phyloP scores from a whole-genome alignment of 2,888 invertebrate species.

The Augiades crinisus region DNA sequence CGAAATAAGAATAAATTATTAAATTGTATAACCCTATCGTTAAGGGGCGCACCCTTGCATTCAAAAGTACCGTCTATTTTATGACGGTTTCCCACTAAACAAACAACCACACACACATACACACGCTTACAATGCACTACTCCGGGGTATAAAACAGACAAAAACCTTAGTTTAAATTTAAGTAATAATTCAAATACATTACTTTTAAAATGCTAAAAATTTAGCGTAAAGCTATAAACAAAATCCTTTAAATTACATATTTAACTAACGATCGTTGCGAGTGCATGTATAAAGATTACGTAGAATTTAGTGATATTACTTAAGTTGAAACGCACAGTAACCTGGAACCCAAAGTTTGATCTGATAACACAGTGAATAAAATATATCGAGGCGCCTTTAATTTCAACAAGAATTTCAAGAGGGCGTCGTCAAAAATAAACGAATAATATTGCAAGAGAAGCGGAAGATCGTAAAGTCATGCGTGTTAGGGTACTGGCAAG shows the following conservation, averaged over 20 bases:
- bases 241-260: background rate
- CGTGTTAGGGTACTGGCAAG: constrained; percentile 72
- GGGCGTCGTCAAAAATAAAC: constrained; percentile 53
- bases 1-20: no score
- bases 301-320: constrained; percentile 5
- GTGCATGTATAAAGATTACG: background rate
- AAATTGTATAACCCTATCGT: no score
- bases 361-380: constrained; percentile 43
- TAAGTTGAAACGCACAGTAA: constrained; percentile 2
- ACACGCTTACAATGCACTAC: no score
- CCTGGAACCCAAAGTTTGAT: constrained; percentile 46
- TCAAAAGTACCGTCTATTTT: no score
- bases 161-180: no score
- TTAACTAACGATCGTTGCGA: background rate
- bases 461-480: constrained; percentile 71
- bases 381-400: constrained; percentile 53
- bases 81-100: no score
- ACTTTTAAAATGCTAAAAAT: background rate
- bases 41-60: no score
- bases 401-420: constrained; percentile 61
- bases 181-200: no score
- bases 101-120: no score
- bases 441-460: constrained; percentile 46
- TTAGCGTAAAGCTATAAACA: background rate
- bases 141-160: no score